These are phyloP conservation scores for Tipula vernalis DNA, from an alignment of 2,888 invertebrate species.

Conservation along the genomic window DNA sequence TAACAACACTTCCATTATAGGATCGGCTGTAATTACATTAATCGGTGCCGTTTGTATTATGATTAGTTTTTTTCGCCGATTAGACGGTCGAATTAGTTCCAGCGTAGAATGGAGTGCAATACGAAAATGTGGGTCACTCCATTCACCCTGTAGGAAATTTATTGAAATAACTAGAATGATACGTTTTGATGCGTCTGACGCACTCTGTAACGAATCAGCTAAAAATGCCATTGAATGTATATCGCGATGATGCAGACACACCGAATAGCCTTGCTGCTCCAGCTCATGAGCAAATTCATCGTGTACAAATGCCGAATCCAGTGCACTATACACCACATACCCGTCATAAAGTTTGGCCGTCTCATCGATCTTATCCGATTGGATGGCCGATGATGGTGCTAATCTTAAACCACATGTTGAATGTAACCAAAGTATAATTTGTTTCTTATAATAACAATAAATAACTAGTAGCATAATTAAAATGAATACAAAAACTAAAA, in stretches of 20 bases:
- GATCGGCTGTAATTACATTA: conserved; percentile 57
- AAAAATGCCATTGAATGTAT: conserved; percentile 28
- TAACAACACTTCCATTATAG: conserved; percentile 58
- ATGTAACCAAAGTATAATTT: conserved; percentile 67
- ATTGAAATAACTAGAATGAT: conserved; percentile 70
- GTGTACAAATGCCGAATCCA: conserved; percentile 61
- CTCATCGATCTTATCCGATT: conserved; percentile 12
- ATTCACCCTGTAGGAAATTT: conserved; percentile 68
- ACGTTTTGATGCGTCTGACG: conserved; percentile 48
- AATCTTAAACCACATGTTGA: conserved; percentile 65
- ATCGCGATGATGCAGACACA: conserved; percentile 47
- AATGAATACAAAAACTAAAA: conserved; percentile 56
- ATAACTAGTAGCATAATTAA: conserved; percentile 57
- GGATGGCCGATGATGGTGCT: conserved; percentile 38
- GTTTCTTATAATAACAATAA: conserved; percentile 63
- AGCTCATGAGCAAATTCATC: conserved; percentile 57
- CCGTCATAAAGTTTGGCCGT: conserved; percentile 70
- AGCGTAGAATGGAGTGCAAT: conserved; percentile 55
- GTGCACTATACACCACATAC: conserved; percentile 73
- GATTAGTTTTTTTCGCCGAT: conserved; percentile 39
- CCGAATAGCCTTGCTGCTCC: conserved; percentile 52
- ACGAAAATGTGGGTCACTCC: conserved; percentile 69
- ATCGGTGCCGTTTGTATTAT: conserved; percentile 48
- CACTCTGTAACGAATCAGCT: conserved; percentile 35
- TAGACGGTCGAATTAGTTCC: conserved; percentile 43